Evolutionary conservation across 2,797 vertebrate species (phyloP).

Genomic region (Luscinia megarhynchos): DNA sequence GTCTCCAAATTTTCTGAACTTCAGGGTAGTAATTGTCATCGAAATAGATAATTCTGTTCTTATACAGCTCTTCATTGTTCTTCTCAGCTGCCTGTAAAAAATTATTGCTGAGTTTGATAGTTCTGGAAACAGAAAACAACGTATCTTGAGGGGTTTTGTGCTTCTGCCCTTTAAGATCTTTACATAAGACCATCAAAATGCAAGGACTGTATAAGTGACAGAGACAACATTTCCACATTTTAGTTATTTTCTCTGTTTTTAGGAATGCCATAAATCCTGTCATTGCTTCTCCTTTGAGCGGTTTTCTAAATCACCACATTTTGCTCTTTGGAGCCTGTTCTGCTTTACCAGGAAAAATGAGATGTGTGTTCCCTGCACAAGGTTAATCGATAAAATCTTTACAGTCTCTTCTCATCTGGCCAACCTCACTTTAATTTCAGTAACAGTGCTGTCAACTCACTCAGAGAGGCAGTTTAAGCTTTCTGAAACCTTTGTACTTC

Average conservation of each 20-base stretch:
- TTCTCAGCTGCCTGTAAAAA: constrained; percentile 19
- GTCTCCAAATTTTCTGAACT: constrained; percentile 57
- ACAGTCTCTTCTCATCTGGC: constrained; percentile 42
- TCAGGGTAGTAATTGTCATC: constrained; percentile 61
- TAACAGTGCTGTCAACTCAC: neutral
- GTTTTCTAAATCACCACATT: constrained; percentile 49
- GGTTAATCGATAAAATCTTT: constrained; percentile 62
- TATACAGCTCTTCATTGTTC: constrained; percentile 52
- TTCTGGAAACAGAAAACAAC: constrained; percentile 20
- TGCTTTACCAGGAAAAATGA: constrained; percentile 60
- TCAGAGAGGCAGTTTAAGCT: constrained; percentile 7
- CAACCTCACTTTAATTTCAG: constrained; percentile 42
- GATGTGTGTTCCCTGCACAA: constrained; percentile 28
- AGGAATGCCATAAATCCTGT: constrained; percentile 58
- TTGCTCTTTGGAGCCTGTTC: constrained; percentile 26
- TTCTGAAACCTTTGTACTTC: constrained; percentile 10
- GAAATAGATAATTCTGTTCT: constrained; percentile 37
- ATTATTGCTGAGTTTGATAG: constrained; percentile 33
- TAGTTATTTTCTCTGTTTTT: constrained; percentile 48
- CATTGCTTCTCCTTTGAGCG: constrained; percentile 15
- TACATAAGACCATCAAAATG: constrained; percentile 26
- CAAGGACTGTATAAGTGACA: constrained; percentile 30
- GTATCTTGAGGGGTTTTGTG: neutral
- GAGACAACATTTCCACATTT: constrained; percentile 33
- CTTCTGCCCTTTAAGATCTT: neutral